Conservation (phyloP, 2,888 invertebrate genomes). For the Drepana falcataria region DNA sequence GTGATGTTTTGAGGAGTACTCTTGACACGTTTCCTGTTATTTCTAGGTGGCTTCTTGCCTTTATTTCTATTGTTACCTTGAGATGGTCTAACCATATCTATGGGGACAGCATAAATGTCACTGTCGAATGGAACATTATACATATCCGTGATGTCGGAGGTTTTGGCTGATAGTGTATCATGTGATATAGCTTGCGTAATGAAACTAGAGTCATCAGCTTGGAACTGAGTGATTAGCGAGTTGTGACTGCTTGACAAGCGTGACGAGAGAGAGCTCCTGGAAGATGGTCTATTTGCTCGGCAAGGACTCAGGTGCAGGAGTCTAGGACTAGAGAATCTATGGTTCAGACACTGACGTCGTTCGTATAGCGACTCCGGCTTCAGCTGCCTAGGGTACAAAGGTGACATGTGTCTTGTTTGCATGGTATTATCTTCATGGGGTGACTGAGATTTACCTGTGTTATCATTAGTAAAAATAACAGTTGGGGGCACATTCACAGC, state of each 20-base stretch:
- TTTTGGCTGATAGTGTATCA: constrained; percentile 83
- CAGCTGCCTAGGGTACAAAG: constrained; percentile 57
- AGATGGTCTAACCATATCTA: constrained; percentile 86
- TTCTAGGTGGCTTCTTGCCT: constrained; percentile 58
- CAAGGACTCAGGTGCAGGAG: constrained; percentile 81
- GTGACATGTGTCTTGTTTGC: constrained; percentile 47
- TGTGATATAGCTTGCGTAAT: constrained; percentile 94
- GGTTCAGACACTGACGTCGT: constrained; percentile 61
- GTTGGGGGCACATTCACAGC: constrained; percentile 45
- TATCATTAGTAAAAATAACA: constrained; percentile 41
- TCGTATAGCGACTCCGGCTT: constrained; percentile 61
- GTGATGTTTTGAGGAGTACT: constrained; percentile 46
- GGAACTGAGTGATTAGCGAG: constrained; percentile 86
- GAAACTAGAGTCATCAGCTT: constrained; percentile 90
- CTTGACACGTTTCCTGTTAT: constrained; percentile 58
- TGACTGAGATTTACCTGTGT: constrained; percentile 32
- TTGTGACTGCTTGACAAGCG: constrained; percentile 91
- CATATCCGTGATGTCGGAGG: constrained; percentile 89
- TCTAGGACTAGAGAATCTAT: constrained; percentile 65
- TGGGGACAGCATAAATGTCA: constrained; percentile 91
- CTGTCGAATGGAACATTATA: constrained; percentile 94
- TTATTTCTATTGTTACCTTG: constrained; percentile 51
- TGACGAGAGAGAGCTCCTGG: constrained; percentile 86
- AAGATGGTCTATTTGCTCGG: constrained; percentile 82
- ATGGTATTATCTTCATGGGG: constrained; percentile 39